Evolutionary conservation across 2,113 vertebrate genomes (phyloP), one percentile per base, ranked within the genome.

Genomic region (Chinchilla lanigera): DNA sequence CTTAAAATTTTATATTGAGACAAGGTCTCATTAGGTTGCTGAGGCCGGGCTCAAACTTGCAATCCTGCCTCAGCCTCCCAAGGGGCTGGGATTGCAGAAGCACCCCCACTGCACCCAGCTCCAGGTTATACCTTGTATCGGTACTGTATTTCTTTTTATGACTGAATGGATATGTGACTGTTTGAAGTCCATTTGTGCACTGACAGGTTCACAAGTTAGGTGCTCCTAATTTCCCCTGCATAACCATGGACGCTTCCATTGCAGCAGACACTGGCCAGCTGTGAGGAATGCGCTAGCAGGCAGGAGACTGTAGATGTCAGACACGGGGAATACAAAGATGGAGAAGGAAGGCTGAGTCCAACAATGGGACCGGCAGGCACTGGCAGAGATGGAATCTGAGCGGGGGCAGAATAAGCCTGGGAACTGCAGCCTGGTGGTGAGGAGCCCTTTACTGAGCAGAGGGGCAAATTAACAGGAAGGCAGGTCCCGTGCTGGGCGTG

Each of bases 301-400:
- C 54, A 33, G 8, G 30, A 78, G 86, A 38, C 69, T 41, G 67
- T 7, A 9, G 2, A 3, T 11, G 67, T 38, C 7, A 38, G 67
- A 82, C 0, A 0, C 9, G 9, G 22, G 54, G 67, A 22, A 38
- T 0, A 0, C 13, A 16, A 1, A 17, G 12, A 60, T 28, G 9
- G 7, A 35, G 75, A 84, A 19, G 86, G 30, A 90, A 54, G 44
- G 20, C 0, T 5, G 52, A 54, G 52, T 4, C 50, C 90, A 83
- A 3, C 1, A 1, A 60, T 30, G 30, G 52, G 44, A n/a, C 52
- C 38, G 26, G 54, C 14, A 41, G 38, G 26, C 28, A 35, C 0
- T 30, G 33, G 10, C n/a, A 86, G 56, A 78, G n/a, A 54, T 19
- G 60, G 52, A 47, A 56, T 67, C 2, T 75, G 28, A 94, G 22